Percentiles rank a stretch among this genome's conserved stretches.
Conservation (phyloP, 1,140 invertebrate genomes). For the Aphelenchoides besseyi region DNA sequence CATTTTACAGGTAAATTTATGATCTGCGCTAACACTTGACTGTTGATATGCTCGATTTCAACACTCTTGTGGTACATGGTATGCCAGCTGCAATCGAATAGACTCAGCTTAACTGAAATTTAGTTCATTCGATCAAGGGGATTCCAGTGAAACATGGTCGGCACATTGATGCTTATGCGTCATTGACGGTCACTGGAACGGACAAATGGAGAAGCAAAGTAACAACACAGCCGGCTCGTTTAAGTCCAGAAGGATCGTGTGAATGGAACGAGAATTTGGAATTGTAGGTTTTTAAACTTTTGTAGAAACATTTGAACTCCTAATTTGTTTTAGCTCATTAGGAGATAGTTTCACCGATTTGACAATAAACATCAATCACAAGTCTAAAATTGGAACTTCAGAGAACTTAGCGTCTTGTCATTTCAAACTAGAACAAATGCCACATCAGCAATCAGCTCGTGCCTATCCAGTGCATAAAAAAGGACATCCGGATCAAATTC, state of each 20-base stretch:
- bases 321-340: conserved; percentile 32
- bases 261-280: conserved; percentile 52
- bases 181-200: conserved; percentile 38
- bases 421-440: conserved; percentile 30
- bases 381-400: conserved; percentile 36
- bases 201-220: conserved; percentile 47
- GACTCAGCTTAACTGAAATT: conserved; percentile 1
- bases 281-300: conserved; percentile 45
- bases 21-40: no score
- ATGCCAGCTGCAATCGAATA: background rate
- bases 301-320: background rate
- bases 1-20: no score
- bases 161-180: conserved; percentile 41
- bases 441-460: conserved; percentile 28
- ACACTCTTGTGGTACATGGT: conserved; percentile 30
- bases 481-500: conserved; percentile 15
- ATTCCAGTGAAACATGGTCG: conserved; percentile 35
- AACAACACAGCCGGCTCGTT: conserved; percentile 27
- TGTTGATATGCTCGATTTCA: conserved; percentile 10
- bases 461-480: conserved; percentile 33
- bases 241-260: conserved; percentile 22
- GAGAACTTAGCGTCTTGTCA: conserved; percentile 35
- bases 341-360: conserved; percentile 40
- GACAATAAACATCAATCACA: conserved; percentile 41
- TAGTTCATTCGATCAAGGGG: conserved; percentile 19